phyloP scores from a whole-genome alignment of 2,888 invertebrate species.

The Bugulina stolonifera region DNA sequence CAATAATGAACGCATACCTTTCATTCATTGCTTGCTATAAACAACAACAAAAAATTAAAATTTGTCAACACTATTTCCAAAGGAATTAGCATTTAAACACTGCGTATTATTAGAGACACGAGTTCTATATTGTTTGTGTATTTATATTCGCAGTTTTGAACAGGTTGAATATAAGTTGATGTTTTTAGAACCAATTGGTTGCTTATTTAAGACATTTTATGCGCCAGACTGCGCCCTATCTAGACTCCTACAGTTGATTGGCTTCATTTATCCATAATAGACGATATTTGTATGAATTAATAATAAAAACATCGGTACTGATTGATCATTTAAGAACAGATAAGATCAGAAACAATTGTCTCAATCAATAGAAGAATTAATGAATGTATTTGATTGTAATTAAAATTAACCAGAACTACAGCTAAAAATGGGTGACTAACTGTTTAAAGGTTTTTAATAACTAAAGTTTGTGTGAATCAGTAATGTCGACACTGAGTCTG shows the following conservation, averaged over 20 bases:
- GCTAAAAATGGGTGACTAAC: not conserved
- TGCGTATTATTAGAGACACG: slow-evolving; percentile 7
- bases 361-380: not conserved
- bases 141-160: not conserved
- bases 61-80: slow-evolving; percentile 7
- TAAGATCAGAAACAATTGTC: slow-evolving; percentile 14
- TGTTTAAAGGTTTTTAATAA: not conserved
- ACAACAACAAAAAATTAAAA: slow-evolving; percentile 24
- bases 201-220: slow-evolving; percentile 21
- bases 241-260: slow-evolving; percentile 6
- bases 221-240: slow-evolving; percentile 16
- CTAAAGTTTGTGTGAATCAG: not conserved
- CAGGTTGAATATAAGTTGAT: slow-evolving; percentile 24
- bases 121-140: slow-evolving; percentile 9
- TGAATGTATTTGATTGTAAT: not conserved
- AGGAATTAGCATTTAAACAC: slow-evolving; percentile 24
- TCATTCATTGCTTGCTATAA: not conserved
- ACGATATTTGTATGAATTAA: slow-evolving; percentile 5
- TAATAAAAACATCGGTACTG: slow-evolving; percentile 24
- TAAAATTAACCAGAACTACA: not conserved
- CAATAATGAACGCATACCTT: slow-evolving; percentile 18
- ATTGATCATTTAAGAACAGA: slow-evolving; percentile 22
- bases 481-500: not conserved
- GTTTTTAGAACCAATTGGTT: slow-evolving; percentile 24
- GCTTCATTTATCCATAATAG: not conserved